Percentiles rank a stretch among this genome's conserved stretches.
phyloP scores from a whole-genome alignment of 2,888 invertebrate genomes.

The Cephus spinipes region DNA sequence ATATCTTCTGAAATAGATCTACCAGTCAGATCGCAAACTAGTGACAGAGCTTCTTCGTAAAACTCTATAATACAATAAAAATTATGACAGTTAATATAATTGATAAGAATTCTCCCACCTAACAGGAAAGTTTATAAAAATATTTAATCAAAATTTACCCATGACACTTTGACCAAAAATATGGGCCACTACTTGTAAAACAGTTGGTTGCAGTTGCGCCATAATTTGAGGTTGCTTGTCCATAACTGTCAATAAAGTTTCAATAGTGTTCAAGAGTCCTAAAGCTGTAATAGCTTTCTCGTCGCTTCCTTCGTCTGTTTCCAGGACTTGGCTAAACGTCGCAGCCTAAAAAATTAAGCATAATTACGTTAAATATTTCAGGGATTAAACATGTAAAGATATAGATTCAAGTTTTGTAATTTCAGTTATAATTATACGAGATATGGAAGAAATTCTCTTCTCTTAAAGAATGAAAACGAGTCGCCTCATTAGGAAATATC shows the following conservation, averaged over 20 bases:
- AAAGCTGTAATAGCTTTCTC: constrained; percentile 98
- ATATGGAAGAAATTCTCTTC: too few species aligned
- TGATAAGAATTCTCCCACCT: neutral
- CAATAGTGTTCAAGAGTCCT: constrained; percentile 96
- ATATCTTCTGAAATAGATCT: constrained; percentile 91
- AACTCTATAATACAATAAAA: constrained; percentile 76
- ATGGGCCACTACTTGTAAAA: constrained; percentile 89
- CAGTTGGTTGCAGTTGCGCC: constrained; percentile 89
- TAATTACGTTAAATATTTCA: neutral
- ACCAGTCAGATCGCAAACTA: constrained; percentile 91
- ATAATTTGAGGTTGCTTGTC: constrained; percentile 88
- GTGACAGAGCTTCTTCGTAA: constrained; percentile 95
- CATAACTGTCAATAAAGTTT: constrained; percentile 94
- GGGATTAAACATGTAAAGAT: too few species aligned
- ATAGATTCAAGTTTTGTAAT: neutral
- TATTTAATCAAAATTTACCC: constrained; percentile 69
- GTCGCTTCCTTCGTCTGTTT: constrained; percentile 88
- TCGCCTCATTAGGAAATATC: neutral
- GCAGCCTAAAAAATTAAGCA: constrained; percentile 69
- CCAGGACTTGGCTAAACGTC: constrained; percentile 81
- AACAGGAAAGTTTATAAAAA: neutral
- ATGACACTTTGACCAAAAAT: constrained; percentile 85
- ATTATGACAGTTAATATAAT: constrained; percentile 12
- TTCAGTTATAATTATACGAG: neutral
- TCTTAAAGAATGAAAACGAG: neutral